Conservation (phyloP, 2,113 vertebrate genomes). For the Cyprinus carpio region DNA sequence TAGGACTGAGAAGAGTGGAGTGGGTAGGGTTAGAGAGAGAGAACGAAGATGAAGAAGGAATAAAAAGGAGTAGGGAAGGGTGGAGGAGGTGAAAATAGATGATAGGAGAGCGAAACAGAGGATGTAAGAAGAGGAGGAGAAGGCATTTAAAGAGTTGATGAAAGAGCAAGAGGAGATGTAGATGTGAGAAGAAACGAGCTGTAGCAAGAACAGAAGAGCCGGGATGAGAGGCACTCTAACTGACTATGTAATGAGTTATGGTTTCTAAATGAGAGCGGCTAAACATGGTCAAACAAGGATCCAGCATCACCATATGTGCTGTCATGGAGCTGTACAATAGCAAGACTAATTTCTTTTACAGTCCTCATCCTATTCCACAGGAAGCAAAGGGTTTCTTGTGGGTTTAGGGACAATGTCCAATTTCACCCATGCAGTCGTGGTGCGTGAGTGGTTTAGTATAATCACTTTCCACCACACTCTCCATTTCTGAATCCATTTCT, state of each 20-base stretch:
- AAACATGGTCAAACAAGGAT: slow-evolving; percentile 9
- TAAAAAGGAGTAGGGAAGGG: neutral
- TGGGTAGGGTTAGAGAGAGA: neutral
- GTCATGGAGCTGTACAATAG: neutral
- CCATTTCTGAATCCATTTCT: neutral
- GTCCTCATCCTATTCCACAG: slow-evolving; percentile 7
- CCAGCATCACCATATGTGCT: neutral
- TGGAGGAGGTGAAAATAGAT: neutral
- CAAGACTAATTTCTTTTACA: neutral
- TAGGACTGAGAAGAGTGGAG: slow-evolving; percentile 9
- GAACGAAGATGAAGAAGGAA: neutral
- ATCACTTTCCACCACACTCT: slow-evolving; percentile 7
- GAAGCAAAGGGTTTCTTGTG: neutral
- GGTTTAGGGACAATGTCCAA: slow-evolving; percentile 6
- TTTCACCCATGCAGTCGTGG: neutral
- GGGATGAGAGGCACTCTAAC: neutral
- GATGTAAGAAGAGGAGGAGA: neutral
- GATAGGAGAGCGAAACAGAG: neutral
- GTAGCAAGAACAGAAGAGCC: neutral
- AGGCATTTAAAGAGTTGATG: neutral
- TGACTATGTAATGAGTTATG: neutral
- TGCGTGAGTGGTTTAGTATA: neutral
- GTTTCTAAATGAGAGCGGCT: neutral
- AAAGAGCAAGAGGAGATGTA: neutral
- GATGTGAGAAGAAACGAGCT: neutral